phyloP scores from a whole-genome alignment of 2,797 vertebrate species.

The Dendrocincla fuliginosa region DNA sequence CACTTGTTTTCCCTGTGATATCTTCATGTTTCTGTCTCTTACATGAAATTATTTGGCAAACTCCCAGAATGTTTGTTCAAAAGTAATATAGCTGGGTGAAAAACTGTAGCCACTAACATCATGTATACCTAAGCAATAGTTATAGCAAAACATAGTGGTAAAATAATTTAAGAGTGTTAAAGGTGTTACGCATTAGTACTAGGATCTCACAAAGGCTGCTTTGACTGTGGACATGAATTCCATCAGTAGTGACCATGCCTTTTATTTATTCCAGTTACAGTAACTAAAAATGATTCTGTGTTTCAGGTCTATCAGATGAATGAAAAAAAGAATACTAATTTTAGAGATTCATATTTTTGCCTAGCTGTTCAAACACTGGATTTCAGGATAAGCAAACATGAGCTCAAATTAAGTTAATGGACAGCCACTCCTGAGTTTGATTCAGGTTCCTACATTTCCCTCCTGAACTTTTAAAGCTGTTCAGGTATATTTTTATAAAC shows the following conservation, averaged over 20 bases:
- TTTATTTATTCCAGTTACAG: background rate
- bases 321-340: background rate
- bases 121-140: background rate
- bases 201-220: background rate
- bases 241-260: background rate
- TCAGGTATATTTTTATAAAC: background rate
- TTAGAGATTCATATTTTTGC: background rate
- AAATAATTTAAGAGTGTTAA: background rate
- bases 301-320: background rate
- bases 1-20: background rate
- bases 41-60: background rate
- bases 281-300: background rate
- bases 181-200: background rate
- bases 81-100: background rate
- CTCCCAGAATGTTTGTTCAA: background rate
- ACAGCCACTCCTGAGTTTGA: background rate
- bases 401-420: background rate
- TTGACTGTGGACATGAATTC: background rate
- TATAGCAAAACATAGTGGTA: background rate
- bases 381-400: background rate
- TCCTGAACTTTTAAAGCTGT: background rate
- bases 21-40: background rate
- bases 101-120: background rate
- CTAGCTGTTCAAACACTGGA: background rate
- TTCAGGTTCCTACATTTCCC: background rate